Conservation (phyloP, 1,140 invertebrate species). For the Drosophila rhopaloa region DNA sequence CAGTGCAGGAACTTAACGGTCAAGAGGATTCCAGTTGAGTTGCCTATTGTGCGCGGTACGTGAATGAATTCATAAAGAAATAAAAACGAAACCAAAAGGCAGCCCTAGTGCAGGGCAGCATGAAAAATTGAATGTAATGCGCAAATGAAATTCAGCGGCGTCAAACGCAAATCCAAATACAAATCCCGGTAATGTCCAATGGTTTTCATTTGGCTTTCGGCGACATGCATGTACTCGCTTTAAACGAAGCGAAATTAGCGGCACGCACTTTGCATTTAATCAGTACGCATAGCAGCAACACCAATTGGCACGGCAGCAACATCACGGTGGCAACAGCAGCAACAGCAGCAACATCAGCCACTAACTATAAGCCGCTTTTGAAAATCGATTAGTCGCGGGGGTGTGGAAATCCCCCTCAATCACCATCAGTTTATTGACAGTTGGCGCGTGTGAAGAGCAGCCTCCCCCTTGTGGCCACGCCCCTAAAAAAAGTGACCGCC, state of each 20-base stretch:
- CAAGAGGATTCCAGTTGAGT: slow-evolving; percentile 61
- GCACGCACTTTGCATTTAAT: slow-evolving; percentile 77
- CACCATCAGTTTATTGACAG: slow-evolving; percentile 53
- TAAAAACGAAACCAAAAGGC: slow-evolving; percentile 46
- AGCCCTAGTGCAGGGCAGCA: slow-evolving; percentile 34
- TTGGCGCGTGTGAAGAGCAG: slow-evolving; percentile 48
- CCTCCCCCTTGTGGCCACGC: neutral
- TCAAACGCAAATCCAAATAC: slow-evolving; percentile 56
- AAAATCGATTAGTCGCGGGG: slow-evolving; percentile 71
- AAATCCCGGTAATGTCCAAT: slow-evolving; percentile 47
- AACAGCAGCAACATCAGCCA: slow-evolving; percentile 45
- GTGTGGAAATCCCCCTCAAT: neutral
- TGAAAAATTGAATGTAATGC: slow-evolving; percentile 79
- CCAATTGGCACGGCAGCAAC: slow-evolving; percentile 18
- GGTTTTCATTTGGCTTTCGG: slow-evolving; percentile 50
- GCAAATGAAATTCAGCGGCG: slow-evolving; percentile 71
- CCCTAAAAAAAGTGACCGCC: slow-evolving; percentile 35
- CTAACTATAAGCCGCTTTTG: slow-evolving; percentile 64
- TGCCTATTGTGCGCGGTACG: slow-evolving; percentile 58
- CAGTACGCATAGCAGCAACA: slow-evolving; percentile 38
- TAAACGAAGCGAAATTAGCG: slow-evolving; percentile 74
- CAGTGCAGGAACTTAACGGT: slow-evolving; percentile 61
- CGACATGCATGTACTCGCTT: slow-evolving; percentile 58
- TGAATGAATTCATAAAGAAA: slow-evolving; percentile 76
- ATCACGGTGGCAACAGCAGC: slow-evolving; percentile 15